Base-by-base conservation (phyloP, 2,888 invertebrate species). In the Podotricha telesiphe region DNA sequence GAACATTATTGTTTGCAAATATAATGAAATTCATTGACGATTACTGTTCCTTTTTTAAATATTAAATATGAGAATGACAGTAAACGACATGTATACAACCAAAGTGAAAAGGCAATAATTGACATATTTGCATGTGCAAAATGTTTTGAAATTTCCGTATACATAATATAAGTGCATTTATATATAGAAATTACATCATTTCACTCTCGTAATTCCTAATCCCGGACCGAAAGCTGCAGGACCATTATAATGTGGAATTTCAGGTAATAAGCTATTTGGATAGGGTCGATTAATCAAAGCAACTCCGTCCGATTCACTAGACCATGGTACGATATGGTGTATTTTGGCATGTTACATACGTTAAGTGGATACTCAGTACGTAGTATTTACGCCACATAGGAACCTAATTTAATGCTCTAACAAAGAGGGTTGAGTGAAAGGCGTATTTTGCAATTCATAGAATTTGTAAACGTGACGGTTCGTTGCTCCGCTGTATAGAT, bases 211-310 rank as follows among this genome's bases (percentile, higher is more conserved):
- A 13, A 45, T n/a, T 22, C 45, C n/a, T 42, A 28, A 42, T 28
- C 2, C 22, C 45, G 42, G 2, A 22, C 13, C 20, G 1, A 45
- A 13, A 28, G 28, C 42, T 45, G 28, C 45, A 45, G 13, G n/a
- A n/a, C n/a, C 45, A 28, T 58, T n/a, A 59, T 45, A 59, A 59
- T 59, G 45, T n/a, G 15, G 47, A 50, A 19, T 50, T 34, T 37
- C 34, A 62, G 62, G 62, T 62, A 62, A 62, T 62, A 48, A 47
- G 62, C 62, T 47, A 47, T 62, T 48, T 19, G 47, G 47, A 62
- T 37, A 62, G 73, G 76, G 75, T 72, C 76, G 79, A 83, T 80
- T 82, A 83, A 82, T 85, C 81, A 82, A 81, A 80, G 77, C 78
- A 69, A 75, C 75, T 76, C 76, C 72, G 72, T 67, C 62, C 67